Percentiles rank a stretch among this genome's conserved stretches.
Evolutionary conservation across 2,113 vertebrate genomes (phyloP).

Genomic region (Xyliphius kryptos): DNA sequence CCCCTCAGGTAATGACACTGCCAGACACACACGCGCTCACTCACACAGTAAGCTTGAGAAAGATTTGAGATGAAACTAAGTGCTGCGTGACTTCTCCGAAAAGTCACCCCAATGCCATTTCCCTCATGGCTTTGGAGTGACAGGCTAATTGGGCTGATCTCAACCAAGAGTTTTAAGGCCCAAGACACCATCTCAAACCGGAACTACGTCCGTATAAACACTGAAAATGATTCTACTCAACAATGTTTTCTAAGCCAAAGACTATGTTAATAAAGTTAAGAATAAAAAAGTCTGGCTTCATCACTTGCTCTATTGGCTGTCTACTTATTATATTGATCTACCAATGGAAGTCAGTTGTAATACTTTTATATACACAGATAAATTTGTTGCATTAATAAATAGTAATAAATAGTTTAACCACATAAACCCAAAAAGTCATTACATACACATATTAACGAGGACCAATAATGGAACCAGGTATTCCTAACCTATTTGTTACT

Average conservation of each 20-base stretch:
- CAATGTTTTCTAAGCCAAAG: not conserved
- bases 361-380: no score
- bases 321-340: no score
- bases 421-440: no score
- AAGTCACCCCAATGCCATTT: conserved; percentile 6
- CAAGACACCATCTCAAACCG: conserved; percentile 14
- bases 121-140: conserved; percentile 23
- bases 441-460: no score
- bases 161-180: not conserved
- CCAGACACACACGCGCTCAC: conserved; percentile 23
- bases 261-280: not conserved
- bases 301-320: no score
- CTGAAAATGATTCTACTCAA: conserved; percentile 2
- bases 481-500: no score
- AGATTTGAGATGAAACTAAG: conserved; percentile 46
- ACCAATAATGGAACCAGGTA: no score
- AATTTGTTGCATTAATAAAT: no score
- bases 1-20: conserved; percentile 40
- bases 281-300: no score
- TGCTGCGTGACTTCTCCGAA: conserved; percentile 31
- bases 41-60: conserved; percentile 31
- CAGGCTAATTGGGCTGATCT: conserved; percentile 24
- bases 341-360: no score
- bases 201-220: not conserved
- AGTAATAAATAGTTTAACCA: no score